Percentiles rank a stretch among this genome's conserved stretches.
Conservation (phyloP, 2,797 vertebrate species). For the Amphiprion clarkii region DNA sequence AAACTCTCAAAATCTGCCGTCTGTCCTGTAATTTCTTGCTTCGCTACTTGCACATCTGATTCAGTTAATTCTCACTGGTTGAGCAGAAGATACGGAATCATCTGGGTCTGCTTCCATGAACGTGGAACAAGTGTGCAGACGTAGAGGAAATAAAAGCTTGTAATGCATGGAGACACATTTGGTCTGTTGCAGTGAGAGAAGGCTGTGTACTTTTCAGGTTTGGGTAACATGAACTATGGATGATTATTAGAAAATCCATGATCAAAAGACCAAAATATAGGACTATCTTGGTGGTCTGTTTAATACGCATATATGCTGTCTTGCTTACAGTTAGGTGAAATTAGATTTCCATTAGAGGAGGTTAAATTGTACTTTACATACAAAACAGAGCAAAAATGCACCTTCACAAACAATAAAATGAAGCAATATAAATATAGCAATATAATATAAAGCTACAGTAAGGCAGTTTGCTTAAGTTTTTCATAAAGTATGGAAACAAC, state of each 20-base stretch:
- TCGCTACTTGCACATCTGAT: conserved; percentile 41
- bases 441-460: too few relatives aligned
- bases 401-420: too few relatives aligned
- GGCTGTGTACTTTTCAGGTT: conserved; percentile 4
- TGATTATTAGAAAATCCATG: neutral
- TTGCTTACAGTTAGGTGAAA: neutral
- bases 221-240: neutral
- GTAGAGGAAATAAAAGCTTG: conserved; percentile 5
- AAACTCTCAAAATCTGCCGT: neutral
- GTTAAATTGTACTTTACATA: too few relatives aligned
- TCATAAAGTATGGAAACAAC: too few relatives aligned
- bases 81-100: conserved; percentile 33
- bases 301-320: neutral
- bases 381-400: too few relatives aligned
- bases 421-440: too few relatives aligned
- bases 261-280: neutral
- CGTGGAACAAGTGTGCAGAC: conserved; percentile 11
- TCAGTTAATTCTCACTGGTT: conserved; percentile 32
- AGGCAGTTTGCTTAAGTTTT: too few relatives aligned
- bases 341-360: too few relatives aligned
- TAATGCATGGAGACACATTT: neutral
- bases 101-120: neutral
- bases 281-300: neutral
- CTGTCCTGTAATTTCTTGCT: conserved; percentile 21
- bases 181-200: too few relatives aligned